Evolutionary conservation across 2,888 invertebrate genomes (phyloP).

Genomic region (Archips crataeganus): DNA sequence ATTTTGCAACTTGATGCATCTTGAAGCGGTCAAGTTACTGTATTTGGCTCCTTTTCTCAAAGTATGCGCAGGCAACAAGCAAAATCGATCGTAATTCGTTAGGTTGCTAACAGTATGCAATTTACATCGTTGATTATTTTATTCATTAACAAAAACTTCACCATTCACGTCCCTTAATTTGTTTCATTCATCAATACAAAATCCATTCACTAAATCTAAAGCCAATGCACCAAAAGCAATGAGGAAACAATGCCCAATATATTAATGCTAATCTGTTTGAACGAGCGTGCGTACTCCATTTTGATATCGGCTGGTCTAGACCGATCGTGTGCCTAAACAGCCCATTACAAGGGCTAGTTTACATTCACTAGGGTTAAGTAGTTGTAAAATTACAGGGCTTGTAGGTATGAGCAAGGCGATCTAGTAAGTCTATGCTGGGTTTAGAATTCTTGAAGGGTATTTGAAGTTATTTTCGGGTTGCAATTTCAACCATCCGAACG

Average conservation of each 20-base stretch:
- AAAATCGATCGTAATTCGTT: not conserved
- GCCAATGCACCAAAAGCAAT: constrained; percentile 36
- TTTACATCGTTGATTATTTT: not conserved
- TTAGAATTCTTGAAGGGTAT: not conserved
- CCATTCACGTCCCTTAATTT: not conserved
- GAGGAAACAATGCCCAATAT: constrained; percentile 39
- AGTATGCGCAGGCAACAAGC: not conserved
- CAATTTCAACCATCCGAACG: not conserved
- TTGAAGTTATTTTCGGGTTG: not conserved
- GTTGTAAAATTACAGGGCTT: constrained; percentile 38
- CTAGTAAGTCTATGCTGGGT: not conserved
- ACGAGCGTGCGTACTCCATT: constrained; percentile 42
- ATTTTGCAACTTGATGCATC: too few species aligned
- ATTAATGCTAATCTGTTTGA: constrained; percentile 41
- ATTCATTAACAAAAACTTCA: not conserved
- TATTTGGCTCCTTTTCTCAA: not conserved
- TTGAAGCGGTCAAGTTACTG: too few species aligned
- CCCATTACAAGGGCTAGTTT: constrained; percentile 48
- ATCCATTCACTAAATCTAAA: constrained; percentile 32
- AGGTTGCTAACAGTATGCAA: too few species aligned
- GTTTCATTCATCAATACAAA: constrained; percentile 22
- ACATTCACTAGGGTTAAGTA: constrained; percentile 48
- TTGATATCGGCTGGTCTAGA: constrained; percentile 40
- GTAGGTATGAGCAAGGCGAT: constrained; percentile 12
- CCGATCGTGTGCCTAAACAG: constrained; percentile 42